Percentiles rank a stretch among this genome's conserved stretches.
These are phyloP conservation scores for Saccostrea glomerata DNA, from an alignment of 1,140 invertebrate species.

Conservation along the genomic window DNA sequence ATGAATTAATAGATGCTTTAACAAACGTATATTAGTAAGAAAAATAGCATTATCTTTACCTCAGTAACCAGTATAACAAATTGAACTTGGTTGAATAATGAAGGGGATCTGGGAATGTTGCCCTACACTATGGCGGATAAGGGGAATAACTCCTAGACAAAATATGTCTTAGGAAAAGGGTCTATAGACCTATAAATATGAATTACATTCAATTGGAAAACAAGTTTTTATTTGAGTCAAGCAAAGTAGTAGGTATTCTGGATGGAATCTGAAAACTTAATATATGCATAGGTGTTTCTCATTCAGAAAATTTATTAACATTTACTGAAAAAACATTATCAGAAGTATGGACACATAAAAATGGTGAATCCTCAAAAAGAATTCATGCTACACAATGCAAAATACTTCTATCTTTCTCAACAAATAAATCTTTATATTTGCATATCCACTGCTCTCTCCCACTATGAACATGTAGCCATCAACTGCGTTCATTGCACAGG, in stretches of 20 bases:
- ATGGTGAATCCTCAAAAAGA: slow-evolving; percentile 1
- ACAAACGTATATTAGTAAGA: too few species aligned
- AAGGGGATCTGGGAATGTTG: too few species aligned
- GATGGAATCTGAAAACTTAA: not conserved
- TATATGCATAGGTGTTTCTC: not conserved
- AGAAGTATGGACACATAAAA: not conserved
- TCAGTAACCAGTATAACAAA: too few species aligned
- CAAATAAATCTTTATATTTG: slow-evolving; percentile 14
- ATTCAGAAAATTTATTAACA: not conserved
- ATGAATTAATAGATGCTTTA: too few species aligned
- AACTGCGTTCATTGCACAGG: too few species aligned
- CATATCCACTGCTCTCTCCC: too few species aligned
- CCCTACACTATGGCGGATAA: too few species aligned
- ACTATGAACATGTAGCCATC: too few species aligned
- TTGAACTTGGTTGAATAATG: too few species aligned
- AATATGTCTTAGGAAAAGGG: too few species aligned
- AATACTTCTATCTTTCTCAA: not conserved
- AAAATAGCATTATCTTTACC: too few species aligned
- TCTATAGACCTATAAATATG: not conserved
- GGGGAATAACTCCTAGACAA: too few species aligned
- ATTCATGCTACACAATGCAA: not conserved
- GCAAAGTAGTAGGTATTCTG: not conserved
- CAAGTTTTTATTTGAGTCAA: slow-evolving; percentile 12
- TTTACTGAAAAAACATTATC: not conserved
- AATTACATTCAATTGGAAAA: not conserved